Conservation (phyloP, 2,797 vertebrate genomes). For the Graptemys geographica region DNA sequence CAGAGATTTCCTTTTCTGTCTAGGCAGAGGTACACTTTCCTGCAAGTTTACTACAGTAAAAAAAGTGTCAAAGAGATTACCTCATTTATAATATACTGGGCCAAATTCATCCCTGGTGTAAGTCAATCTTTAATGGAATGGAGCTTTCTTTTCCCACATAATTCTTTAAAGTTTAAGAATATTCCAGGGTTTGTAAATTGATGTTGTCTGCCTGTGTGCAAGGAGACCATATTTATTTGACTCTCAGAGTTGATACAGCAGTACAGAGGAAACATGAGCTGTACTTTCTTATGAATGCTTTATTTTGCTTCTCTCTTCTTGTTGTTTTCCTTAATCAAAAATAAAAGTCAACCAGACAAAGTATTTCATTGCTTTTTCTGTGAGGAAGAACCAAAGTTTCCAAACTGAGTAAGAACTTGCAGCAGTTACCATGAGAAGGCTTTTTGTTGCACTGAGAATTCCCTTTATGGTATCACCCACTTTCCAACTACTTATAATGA, state of each 20-base stretch:
- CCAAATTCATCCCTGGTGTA: fast-evolving
- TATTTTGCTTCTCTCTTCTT: background rate
- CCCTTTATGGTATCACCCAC: background rate
- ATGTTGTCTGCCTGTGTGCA: background rate
- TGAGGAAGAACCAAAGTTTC: background rate
- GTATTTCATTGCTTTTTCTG: background rate
- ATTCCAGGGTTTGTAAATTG: background rate
- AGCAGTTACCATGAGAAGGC: background rate
- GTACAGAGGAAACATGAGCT: background rate
- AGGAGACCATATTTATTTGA: conserved; percentile 1
- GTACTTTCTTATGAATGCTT: background rate
- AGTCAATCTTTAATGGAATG: background rate
- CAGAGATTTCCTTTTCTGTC: background rate
- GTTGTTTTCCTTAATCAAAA: conserved; percentile 4
- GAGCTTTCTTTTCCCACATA: fast-evolving
- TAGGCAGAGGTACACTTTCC: background rate
- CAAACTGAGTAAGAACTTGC: background rate
- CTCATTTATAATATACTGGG: background rate
- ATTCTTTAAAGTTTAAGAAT: background rate
- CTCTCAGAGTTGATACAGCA: background rate
- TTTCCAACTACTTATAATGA: background rate
- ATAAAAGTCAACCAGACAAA: background rate
- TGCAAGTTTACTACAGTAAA: background rate
- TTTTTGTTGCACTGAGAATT: background rate
- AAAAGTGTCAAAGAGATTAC: background rate